Percentiles rank a stretch among this genome's conserved stretches.
Conservation (phyloP, 64 coral and sea anemone species). For the Montipora capricornis region DNA sequence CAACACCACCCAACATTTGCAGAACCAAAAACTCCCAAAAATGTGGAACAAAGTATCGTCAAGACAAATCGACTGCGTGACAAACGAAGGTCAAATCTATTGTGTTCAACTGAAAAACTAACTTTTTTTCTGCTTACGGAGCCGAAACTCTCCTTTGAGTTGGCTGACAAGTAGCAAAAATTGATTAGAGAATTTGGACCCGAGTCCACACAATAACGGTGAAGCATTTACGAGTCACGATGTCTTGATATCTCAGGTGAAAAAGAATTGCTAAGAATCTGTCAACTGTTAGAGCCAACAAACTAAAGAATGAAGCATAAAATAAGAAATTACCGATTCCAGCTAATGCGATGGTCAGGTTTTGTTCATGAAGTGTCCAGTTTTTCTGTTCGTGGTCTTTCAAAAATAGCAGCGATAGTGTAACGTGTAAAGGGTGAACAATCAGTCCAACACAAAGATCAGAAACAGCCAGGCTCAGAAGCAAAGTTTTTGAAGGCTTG, state of each 20-base stretch:
- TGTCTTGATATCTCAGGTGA: conserved; percentile 9
- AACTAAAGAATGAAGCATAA: not conserved
- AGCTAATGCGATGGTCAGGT: not conserved
- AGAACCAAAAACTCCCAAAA: too few species aligned
- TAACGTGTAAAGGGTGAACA: not conserved
- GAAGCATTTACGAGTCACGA: not conserved
- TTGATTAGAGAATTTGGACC: too few species aligned
- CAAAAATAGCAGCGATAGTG: not conserved
- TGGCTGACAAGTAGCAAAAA: too few species aligned
- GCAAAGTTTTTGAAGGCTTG: not conserved
- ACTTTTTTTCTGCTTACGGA: too few species aligned
- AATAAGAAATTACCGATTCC: not conserved
- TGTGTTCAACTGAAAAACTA: too few species aligned
- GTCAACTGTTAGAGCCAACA: not conserved
- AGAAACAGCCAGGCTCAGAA: not conserved
- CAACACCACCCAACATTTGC: too few species aligned
- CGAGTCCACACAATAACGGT: too few species aligned
- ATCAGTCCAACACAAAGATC: not conserved
- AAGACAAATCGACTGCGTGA: too few species aligned
- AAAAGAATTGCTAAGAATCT: conserved; percentile 9
- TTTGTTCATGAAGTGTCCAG: not conserved
- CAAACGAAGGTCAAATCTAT: too few species aligned
- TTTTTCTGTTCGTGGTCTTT: not conserved
- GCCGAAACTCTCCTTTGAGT: too few species aligned
- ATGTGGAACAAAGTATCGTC: too few species aligned